Evolutionary conservation across 2,113 vertebrate species (phyloP).

Genomic region (Cepphus grylle): DNA sequence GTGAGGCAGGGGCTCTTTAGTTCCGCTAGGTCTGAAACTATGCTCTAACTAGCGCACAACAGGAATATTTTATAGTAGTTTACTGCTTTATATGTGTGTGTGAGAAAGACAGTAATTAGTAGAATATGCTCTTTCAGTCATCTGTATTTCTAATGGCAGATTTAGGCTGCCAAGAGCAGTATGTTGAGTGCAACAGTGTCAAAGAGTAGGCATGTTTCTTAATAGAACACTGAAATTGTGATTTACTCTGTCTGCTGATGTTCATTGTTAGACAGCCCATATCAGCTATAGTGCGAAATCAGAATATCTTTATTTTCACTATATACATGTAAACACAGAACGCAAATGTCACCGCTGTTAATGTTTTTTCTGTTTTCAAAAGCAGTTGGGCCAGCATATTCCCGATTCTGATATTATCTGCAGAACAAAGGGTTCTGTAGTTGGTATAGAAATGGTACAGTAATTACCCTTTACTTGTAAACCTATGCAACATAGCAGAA

Average conservation of each 20-base stretch:
- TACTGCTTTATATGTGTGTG: not conserved
- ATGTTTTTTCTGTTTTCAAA: not conserved
- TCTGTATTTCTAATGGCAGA: not conserved
- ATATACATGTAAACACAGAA: not conserved
- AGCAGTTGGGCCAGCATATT: not conserved
- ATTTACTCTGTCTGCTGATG: not conserved
- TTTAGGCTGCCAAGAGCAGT: not conserved
- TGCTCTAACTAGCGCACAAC: not conserved
- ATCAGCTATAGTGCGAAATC: not conserved
- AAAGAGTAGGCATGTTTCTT: not conserved
- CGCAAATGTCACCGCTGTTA: not conserved
- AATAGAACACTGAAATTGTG: not conserved
- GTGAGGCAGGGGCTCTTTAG: not conserved
- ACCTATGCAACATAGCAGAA: not conserved
- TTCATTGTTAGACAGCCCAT: not conserved
- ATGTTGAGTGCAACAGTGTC: not conserved
- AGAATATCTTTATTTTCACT: not conserved
- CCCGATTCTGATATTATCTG: not conserved
- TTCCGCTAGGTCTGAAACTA: not conserved
- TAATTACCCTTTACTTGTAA: not conserved
- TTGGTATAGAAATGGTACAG: not conserved
- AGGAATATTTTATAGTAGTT: not conserved
- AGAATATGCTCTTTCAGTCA: not conserved
- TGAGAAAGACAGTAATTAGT: accelerated
- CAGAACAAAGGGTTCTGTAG: not conserved